These are phyloP conservation scores for Rapana venosa DNA, from an alignment of 2,888 invertebrate species.

Conservation along the genomic window DNA sequence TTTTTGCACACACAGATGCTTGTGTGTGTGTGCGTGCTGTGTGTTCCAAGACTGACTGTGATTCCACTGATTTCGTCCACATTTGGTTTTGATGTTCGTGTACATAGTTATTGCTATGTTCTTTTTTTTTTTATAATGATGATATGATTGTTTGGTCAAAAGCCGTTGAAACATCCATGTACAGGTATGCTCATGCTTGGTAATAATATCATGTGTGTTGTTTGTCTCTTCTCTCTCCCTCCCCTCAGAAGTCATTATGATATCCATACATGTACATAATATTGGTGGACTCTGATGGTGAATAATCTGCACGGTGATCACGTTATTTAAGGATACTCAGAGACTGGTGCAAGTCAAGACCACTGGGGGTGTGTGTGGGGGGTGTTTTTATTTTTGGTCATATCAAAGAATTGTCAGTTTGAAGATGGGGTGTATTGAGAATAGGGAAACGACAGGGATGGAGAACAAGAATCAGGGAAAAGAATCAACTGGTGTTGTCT, in stretches of 20 bases:
- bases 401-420: not conserved
- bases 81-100: not conserved
- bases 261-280: not conserved
- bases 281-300: not conserved
- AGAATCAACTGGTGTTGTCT: not conserved
- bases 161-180: not conserved
- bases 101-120: not conserved
- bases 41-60: conserved; percentile 21
- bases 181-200: not conserved
- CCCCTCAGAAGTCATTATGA: not conserved
- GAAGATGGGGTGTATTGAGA: not conserved
- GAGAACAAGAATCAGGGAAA: not conserved
- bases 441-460: not conserved
- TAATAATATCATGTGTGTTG: not conserved
- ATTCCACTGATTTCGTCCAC: not conserved
- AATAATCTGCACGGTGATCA: not conserved
- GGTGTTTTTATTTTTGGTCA: not conserved
- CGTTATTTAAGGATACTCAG: not conserved
- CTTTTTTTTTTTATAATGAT: not conserved
- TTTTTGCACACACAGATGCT: not conserved
- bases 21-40: not conserved
- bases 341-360: not conserved
- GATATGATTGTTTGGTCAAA: not conserved
- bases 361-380: not conserved
- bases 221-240: not conserved